Base-by-base conservation (phyloP, 1,140 invertebrate genomes). In the Hermetia illucens region DNA sequence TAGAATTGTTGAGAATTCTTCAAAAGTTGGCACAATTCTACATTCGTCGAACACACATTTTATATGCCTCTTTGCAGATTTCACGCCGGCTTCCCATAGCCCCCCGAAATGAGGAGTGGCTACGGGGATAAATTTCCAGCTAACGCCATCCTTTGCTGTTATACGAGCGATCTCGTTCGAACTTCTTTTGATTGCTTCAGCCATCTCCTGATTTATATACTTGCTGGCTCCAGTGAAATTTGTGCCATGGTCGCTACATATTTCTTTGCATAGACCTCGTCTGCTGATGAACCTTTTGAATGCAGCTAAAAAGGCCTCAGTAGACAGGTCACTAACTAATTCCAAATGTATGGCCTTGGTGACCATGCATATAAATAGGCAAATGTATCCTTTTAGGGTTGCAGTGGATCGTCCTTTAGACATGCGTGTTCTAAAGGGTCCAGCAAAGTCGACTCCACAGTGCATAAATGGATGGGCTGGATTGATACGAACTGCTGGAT, bases 291-390 rank as follows among this genome's bases (percentile, higher is more conserved):
- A 59, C 19, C 53, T 38, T 5, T 36, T 19, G 17, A 61, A 45
- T 8, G 51, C 45, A 12, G 50, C 46, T 8, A 61, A 22, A 36
- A 63, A 59, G 8, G 44, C 42, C 35, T 49, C 42, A 6, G 56
- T 52, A 6, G 48, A 43, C 3, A 59, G 21, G 40, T 60, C 52
- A 2, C 42, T 44, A 0, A 62, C 55, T 1, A 56, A 13, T 45
- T 64, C 59, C 3, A 66, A 19, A 30, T 64, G 63, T 0, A 62
- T 40, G 12, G 59, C 56, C 31, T 51, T 52, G 3, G 56, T 55
- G 17, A 45, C 32, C 27, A 52, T 38, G 32, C 52, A 56, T 1
- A 60, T 36, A 41, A 45, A 42, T 17, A 57, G 36, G 17, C 40
- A 38, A 6, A 45, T 42, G 16, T 49, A 52, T 8, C 31, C 46